Evolutionary conservation across 1,140 invertebrate species (phyloP), one percentile per base, ranked within the genome.

Genomic region (Magallana angulata): DNA sequence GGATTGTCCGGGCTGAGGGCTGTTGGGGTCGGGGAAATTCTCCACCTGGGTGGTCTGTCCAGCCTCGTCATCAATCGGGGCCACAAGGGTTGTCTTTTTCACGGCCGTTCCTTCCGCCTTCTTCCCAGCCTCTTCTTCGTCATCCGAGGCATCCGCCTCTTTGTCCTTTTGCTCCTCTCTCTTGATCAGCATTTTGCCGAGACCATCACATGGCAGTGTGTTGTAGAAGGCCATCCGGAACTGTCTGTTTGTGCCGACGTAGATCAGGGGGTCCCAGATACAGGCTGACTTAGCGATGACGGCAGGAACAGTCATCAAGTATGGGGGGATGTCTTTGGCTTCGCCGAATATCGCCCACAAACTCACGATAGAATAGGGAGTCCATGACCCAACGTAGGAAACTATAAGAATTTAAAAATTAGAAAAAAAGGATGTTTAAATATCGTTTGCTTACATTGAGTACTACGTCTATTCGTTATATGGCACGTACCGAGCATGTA

Each of bases 231-330:
- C 91, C 76, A 18, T 84, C 11, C 91, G 62, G 85, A 92, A 91
- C 81, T 92, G 91, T 60, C 90, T 87, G 88, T 92, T 92, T 14
- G 90, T 92, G 57, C 80, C 81, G 8, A 92, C 89, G 76, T 92
- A 92, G 12, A 92, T 90, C 9, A 92, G 81, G 6, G 92, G 92
- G 83, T 92, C 90, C 89, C 90, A 92, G 5, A 92, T 60, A 6
- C 86, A 87, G 1, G 91, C 82, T 2, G 85, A 88, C 60, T 92
- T 92, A 56, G 92, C 92, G 5, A 91, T n/a, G 2, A 91, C 57
- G 11, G 91, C 90, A 0, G 91, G 90, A 14, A 91, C n/a, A 4
- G 89, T 89, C 14, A 80, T 82, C 11, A 89, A 71, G 12, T 86
- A 62, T 1, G 82, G 57, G 0, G 90, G 84, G 24, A 92, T 85